Evolutionary conservation across 2,888 invertebrate species (phyloP).

Genomic region (Lordiphosa fenestrarum): DNA sequence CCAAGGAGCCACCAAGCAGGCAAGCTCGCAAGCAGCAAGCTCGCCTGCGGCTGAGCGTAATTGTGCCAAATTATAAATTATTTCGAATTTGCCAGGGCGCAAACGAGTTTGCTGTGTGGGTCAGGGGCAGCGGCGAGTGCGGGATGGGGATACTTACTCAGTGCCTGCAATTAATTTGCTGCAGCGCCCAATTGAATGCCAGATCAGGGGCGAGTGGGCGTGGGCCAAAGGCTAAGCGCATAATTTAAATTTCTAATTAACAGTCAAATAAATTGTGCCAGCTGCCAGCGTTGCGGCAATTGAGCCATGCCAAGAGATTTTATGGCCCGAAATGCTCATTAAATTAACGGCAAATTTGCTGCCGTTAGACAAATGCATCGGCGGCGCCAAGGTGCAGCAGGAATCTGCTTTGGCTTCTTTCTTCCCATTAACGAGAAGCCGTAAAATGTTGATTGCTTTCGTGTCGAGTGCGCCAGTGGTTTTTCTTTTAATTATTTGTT

Average conservation of each 20-base stretch:
- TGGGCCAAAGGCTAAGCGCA: constrained; percentile 58
- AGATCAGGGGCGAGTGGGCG: constrained; percentile 6
- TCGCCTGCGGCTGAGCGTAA: constrained; percentile 54
- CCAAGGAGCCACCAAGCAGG: constrained; percentile 20
- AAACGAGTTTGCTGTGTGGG: constrained; percentile 38
- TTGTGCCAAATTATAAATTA: constrained; percentile 74
- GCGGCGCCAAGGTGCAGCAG: constrained; percentile 21
- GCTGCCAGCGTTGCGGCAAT: constrained; percentile 54
- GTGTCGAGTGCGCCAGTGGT: not conserved
- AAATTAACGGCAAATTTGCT: constrained; percentile 62
- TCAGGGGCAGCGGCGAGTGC: constrained; percentile 21
- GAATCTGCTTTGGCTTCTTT: constrained; percentile 6
- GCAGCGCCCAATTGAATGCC: constrained; percentile 59
- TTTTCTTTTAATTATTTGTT: not conserved
- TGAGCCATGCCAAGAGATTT: constrained; percentile 56
- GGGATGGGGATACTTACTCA: constrained; percentile 1
- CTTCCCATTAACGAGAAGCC: constrained; percentile 1
- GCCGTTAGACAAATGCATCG: constrained; percentile 48
- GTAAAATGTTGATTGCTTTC: constrained; percentile 8
- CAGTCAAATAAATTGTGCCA: constrained; percentile 69
- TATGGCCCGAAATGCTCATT: constrained; percentile 64
- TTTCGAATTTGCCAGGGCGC: constrained; percentile 57
- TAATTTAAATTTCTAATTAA: constrained; percentile 73
- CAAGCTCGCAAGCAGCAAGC: constrained; percentile 30
- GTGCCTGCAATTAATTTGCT: constrained; percentile 64